Evolutionary conservation across 2,888 invertebrate genomes (phyloP), one percentile per base, ranked within the genome.

Genomic region (Theodoxus fluviatilis): DNA sequence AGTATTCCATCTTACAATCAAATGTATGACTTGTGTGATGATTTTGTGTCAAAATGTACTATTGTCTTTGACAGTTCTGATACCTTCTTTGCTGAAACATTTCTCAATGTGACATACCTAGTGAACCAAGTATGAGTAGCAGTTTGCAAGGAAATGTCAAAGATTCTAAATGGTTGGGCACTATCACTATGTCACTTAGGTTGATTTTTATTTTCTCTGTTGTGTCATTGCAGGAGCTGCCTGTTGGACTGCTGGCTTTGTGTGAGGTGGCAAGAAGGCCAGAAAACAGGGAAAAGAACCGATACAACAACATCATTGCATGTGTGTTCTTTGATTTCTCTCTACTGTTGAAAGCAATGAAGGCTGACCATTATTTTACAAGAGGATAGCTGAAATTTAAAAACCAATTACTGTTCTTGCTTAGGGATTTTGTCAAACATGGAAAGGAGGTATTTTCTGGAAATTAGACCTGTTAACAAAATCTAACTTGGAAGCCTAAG

Each of bases 291-390:
- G 75, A 78, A 6, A 86, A 85, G 74, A 87, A 87, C 74, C 78
- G 86, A 80, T 87, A 86, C 73, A 83, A 82, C 67, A 85, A 87
- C 74, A 86, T 86, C 38, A 80, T 85, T 47, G 85, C 86, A 47
- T 87, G 86, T 86, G 75, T 83, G 85, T 76, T 40, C 6, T 47
- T 15, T n/a, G n/a, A n/a, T n/a, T n/a, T n/a, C n/a, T n/a, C n/a
- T n/a, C n/a, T n/a, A n/a, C n/a, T n/a, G n/a, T n/a, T n/a, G n/a
- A n/a, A n/a, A n/a, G n/a, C n/a, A n/a, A n/a, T n/a, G n/a, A n/a
- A n/a, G n/a, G n/a, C n/a, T n/a, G n/a, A n/a, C n/a, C n/a, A n/a
- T n/a, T n/a, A n/a, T n/a, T n/a, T n/a, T n/a, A n/a, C n/a, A n/a
- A n/a, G n/a, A n/a, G n/a, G n/a, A n/a, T n/a, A n/a, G n/a, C n/a